Evolutionary conservation across 2,888 invertebrate species (phyloP), one percentile per base, ranked within the genome.

Genomic region (Mesorhabditis belari): DNA sequence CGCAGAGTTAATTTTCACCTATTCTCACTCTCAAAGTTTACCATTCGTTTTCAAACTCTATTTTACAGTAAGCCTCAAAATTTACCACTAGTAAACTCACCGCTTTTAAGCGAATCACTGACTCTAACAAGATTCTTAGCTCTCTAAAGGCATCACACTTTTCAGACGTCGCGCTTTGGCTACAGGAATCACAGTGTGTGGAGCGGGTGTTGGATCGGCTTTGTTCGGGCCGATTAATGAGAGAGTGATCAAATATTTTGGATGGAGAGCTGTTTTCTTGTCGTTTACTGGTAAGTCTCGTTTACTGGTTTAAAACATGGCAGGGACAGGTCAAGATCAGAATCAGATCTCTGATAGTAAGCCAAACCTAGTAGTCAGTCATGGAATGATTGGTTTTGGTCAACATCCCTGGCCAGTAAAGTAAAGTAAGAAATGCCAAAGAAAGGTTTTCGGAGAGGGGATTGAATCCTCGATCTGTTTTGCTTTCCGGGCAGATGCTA

Each of bases 121-220:
- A n/a, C n/a, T n/a, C n/a, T n/a, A n/a, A n/a, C n/a, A n/a, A n/a
- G n/a, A n/a, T n/a, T n/a, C n/a, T n/a, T n/a, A n/a, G n/a, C n/a
- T n/a, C n/a, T n/a, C n/a, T n/a, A n/a, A n/a, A n/a, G n/a, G n/a
- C n/a, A n/a, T n/a, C n/a, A n/a, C n/a, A n/a, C n/a, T n/a, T 50
- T 71, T 44, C 56, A 71, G 69, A 55, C 66, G 71, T 26, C 77
- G 96, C 60, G 91, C 95, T 44, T 86, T 96, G 75, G 96, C 98
- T 5, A 98, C 95, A 0, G 96, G 93, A 21, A 89, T 93, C 64
- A 92, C 92, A 0, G 93, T 92, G 9, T 92, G 92, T 80, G 96
- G 96, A 3, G 93, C 95, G 0, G 96, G 96, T 6, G 87, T 96
- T 55, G 96, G 96, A 57, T 94, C 94, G 3, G 89, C 93, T 81